Percentiles rank a stretch among this genome's conserved stretches.
phyloP scores from a whole-genome alignment of 2,113 vertebrate genomes.

The Hippolais icterina region DNA sequence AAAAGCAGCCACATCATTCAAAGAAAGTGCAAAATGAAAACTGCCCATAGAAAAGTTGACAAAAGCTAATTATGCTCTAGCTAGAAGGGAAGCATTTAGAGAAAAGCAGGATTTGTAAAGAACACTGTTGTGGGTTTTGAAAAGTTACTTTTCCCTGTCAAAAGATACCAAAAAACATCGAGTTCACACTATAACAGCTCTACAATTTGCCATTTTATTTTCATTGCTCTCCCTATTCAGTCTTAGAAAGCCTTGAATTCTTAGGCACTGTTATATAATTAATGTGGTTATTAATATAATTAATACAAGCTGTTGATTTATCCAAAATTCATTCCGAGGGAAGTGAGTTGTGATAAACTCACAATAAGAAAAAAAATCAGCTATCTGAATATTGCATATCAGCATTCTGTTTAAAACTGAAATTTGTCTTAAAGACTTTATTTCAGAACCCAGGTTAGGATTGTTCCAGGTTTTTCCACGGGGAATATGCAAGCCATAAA shows the following conservation, averaged over 20 bases:
- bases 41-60: conserved; percentile 12
- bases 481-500: neutral
- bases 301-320: neutral
- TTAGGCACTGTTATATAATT: neutral
- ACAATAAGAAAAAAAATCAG: neutral
- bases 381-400: neutral
- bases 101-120: neutral
- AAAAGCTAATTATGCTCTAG: neutral
- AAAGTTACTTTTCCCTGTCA: neutral
- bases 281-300: conserved; percentile 14
- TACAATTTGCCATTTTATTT: neutral
- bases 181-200: neutral
- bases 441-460: neutral
- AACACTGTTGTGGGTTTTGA: neutral
- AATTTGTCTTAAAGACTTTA: neutral
- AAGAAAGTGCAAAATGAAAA: neutral
- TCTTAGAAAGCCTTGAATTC: neutral
- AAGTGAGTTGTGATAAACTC: neutral
- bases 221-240: neutral
- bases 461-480: neutral
- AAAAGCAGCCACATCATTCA: neutral
- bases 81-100: neutral
- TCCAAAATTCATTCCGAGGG: neutral
- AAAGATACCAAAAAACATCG: neutral
- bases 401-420: neutral